Conservation (phyloP, 2,113 vertebrate species). For the Girardinichthys multiradiatus region DNA sequence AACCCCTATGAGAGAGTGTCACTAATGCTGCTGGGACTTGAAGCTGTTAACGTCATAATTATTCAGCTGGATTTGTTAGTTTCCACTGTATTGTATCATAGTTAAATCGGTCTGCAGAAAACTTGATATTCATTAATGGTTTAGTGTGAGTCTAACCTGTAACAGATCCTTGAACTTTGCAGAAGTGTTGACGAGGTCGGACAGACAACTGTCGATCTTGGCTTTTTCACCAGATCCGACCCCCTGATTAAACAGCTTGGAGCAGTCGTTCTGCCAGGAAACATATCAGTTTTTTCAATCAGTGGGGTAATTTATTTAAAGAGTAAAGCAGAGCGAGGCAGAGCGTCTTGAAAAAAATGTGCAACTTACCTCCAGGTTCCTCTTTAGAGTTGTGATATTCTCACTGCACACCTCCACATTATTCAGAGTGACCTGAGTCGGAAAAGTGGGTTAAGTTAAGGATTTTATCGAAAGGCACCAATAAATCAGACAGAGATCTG, state of each 20-base stretch:
- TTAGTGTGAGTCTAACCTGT: conserved; percentile 81
- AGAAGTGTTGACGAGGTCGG: conserved; percentile 91
- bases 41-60: no score
- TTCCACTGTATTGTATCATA: no score
- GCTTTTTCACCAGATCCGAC: conserved; percentile 87
- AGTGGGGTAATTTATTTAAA: background rate
- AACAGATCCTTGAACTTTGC: conserved; percentile 94
- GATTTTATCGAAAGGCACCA: background rate
- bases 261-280: conserved; percentile 88
- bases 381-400: conserved; percentile 96
- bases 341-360: background rate
- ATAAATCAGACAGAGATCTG: background rate
- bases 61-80: no score
- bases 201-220: conserved; percentile 97
- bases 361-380: conserved; percentile 89
- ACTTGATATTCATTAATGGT: background rate
- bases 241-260: conserved; percentile 91
- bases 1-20: no score
- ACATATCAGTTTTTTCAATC: background rate
- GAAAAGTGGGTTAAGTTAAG: background rate
- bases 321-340: background rate
- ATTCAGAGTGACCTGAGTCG: conserved; percentile 90
- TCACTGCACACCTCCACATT: conserved; percentile 97
- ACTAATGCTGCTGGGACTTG: no score
- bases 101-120: background rate